Evolutionary conservation across 2,888 invertebrate species (phyloP).

Genomic region (Eupithecia exiguata): DNA sequence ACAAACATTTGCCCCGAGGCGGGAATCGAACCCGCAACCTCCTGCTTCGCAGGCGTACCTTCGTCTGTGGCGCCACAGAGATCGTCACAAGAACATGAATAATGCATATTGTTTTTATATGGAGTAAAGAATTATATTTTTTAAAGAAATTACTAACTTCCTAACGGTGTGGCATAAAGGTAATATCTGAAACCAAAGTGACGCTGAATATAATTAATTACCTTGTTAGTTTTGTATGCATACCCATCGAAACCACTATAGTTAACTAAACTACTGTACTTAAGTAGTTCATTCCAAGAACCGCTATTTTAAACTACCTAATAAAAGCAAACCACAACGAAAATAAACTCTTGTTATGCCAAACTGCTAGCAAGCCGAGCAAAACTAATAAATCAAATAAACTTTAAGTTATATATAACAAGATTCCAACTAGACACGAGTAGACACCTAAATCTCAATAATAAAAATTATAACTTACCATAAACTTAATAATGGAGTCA

Average conservation of each 20-base stretch:
- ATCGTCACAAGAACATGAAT: too few relatives aligned
- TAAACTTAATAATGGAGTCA: conserved; percentile 9
- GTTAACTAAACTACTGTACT: background rate
- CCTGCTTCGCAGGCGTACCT: too few relatives aligned
- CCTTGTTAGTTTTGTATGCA: background rate
- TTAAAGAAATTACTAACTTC: too few relatives aligned
- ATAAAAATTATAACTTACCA: conserved; percentile 18
- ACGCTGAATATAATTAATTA: background rate
- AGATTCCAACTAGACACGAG: background rate
- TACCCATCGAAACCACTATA: background rate
- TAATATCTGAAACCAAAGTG: background rate
- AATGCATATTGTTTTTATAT: too few relatives aligned
- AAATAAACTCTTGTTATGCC: conserved; percentile 13
- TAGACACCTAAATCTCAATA: background rate
- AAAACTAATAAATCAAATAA: background rate
- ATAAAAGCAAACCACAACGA: conserved; percentile 2
- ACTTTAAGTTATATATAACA: conserved; percentile 4
- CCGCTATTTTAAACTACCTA: background rate
- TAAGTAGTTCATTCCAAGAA: background rate
- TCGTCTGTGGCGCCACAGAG: too few relatives aligned
- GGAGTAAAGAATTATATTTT: too few relatives aligned
- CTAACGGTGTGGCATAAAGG: too few relatives aligned
- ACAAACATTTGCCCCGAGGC: too few relatives aligned
- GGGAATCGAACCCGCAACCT: too few relatives aligned
- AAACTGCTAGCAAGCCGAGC: background rate